Base-by-base conservation (phyloP, 37 sponge, comb jelly and placozoan species). In the Sycon ciliatum region DNA sequence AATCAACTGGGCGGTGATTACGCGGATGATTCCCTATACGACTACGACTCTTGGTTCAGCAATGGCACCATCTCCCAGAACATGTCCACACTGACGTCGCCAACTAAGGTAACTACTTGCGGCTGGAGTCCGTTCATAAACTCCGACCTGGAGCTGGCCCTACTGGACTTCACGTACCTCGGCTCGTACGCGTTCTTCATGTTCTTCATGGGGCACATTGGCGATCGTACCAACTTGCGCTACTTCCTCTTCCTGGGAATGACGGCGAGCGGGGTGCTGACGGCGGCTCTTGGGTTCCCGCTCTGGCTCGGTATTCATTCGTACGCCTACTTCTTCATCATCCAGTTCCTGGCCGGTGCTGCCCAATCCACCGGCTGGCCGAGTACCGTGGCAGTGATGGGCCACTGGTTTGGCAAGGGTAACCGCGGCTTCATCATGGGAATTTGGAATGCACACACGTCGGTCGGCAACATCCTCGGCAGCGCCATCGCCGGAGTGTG, bases 391-490 rank as follows among this genome's bases (percentile, higher is more conserved):
- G 89, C 90, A 55, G 82, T 94, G 28, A 89, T 94, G 82, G 72
- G 76, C 18, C 73, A 85, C 52, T 93, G 94, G 94, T 85, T 88
- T 76, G 94, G 94, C 3, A 93, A 81, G 73, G 74, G 82, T 4
- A 85, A 73, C 1, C 84, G 98, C 32, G 98, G 98, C 22, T 36
- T 92, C 34, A 71, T 96, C 32, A 85, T 96, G 89, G 98, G 98
- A 0, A 68, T 96, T 3, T 96, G 98, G 98, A 88, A 88, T 57
- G 58, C 86, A 4, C 92, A 95, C 80, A 85, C 89, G 0, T 90
- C 92, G 11, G 83, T 95, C 18, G 97, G 97, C 1, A 95, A 95
- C 76, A 90, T 95, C 36, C 73, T 91, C 42, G 98, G 98, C 7
- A 75, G 81, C 20, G 24, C 88, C 42, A 83, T 96, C n/a, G 83